Conservation (phyloP, 2,113 vertebrate genomes). For the Pseudorasbora parva region DNA sequence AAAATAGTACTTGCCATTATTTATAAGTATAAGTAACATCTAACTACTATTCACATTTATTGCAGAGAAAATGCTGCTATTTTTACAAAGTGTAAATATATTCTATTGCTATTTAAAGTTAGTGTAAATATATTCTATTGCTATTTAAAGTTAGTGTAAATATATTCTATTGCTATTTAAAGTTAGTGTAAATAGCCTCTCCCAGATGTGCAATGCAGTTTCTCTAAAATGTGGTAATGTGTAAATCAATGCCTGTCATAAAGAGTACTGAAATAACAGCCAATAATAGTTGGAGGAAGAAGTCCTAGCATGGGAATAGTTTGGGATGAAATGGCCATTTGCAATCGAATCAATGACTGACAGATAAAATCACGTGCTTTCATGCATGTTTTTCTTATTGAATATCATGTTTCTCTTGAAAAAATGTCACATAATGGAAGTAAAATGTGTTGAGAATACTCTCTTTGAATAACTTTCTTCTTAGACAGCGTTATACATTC, state of each 20-base stretch:
- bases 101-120: too few species aligned
- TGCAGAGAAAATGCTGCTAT: too few species aligned
- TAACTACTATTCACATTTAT: too few species aligned
- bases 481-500: not conserved
- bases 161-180: too few species aligned
- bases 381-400: not conserved
- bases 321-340: not conserved
- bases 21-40: too few species aligned
- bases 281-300: not conserved
- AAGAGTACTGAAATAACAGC: slow-evolving; percentile 32
- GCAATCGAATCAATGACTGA: not conserved
- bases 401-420: not conserved
- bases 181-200: too few species aligned
- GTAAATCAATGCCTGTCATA: not conserved
- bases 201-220: not conserved
- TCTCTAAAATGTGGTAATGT: not conserved
- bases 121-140: too few species aligned
- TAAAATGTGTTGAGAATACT: not conserved
- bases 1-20: too few species aligned
- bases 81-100: too few species aligned
- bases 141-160: too few species aligned
- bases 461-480: not conserved
- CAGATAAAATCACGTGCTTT: not conserved
- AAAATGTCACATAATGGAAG: not conserved
- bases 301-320: not conserved